A percentile compares a stretch with the other conserved stretches of the same genome.
Evolutionary conservation across 2,113 vertebrate species (phyloP).

Genomic region (Chiloscyllium plagiosum): DNA sequence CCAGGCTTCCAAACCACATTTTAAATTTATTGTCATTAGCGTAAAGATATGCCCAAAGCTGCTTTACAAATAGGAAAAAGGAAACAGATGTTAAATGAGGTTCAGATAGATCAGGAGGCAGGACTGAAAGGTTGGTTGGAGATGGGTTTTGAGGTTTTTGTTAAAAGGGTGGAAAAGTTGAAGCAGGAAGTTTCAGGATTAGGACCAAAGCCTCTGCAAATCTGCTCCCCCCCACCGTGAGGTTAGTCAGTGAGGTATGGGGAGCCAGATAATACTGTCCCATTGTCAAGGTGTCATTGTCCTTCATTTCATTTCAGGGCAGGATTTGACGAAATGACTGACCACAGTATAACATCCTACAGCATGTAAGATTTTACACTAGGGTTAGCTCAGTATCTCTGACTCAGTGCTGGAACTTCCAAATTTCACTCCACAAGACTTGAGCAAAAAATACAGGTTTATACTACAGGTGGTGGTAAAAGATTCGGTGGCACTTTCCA

Average conservation of each 20-base stretch:
- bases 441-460: neutral
- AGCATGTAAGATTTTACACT: neutral
- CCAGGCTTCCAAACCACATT: neutral
- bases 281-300: neutral
- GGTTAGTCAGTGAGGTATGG: neutral
- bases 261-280: neutral
- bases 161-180: neutral
- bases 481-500: neutral
- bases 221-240: neutral
- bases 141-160: slow-evolving; percentile 19
- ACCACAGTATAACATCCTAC: neutral
- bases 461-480: neutral
- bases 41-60: neutral
- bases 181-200: neutral
- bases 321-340: neutral
- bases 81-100: slow-evolving; percentile 2
- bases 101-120: neutral
- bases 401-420: neutral
- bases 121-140: neutral
- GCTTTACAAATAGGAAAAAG: slow-evolving; percentile 20
- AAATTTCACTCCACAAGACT: neutral
- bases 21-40: neutral
- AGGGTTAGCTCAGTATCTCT: neutral
- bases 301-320: neutral
- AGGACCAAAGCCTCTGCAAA: neutral